Base-by-base conservation (phyloP, 1,140 invertebrate genomes). In the Magallana gigas region DNA sequence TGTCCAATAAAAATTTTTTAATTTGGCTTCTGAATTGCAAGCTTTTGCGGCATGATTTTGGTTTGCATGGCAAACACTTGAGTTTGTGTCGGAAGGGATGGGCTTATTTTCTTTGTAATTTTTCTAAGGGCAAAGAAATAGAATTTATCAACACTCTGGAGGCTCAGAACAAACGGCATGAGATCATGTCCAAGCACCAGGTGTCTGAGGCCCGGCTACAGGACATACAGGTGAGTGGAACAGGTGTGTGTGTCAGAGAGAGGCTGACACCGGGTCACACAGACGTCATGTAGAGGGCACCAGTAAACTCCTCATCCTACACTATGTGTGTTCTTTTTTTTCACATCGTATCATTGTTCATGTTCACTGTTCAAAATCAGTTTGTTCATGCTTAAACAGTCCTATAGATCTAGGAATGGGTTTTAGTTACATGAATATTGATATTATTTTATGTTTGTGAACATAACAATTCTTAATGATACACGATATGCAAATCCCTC, bases 141-240 rank as follows among this genome's bases (percentile, higher is more conserved):
- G 98, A 98, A 57, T 99, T 99, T 94, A 99, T 99, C 85, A 99
- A 99, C 94, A 97, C 98, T 92, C 95, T 99, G 3, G 98, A 99
- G 93, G 98, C 98, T 1, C 98, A 99, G 95, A 99, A 99, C 94
- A 97, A 98, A 92, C 95, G 97, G 6, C 97, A 98, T 93, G 98
- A 99, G 94, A 95, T 95, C 81, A 92, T 95, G 91, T 93, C 93
- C 4, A 95, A 95, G 90, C 93, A 95, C 85, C 93, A 96, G 93
- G 97, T 98, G 90, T 97, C 97, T 89, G 97, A 98, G 92, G 97
- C 97, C 56, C 95, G 98, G 23, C 95, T 99, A 58, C 97, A 98
- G 92, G 97, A 96, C 89, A 95, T 93, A 91, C 96, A 88, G 96
- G 96, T 92, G 91, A 29, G 81, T 83, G 2, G 5, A 4, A 48